Base-by-base conservation (phyloP, 1,140 invertebrate species). In the Aphelinus certus region DNA sequence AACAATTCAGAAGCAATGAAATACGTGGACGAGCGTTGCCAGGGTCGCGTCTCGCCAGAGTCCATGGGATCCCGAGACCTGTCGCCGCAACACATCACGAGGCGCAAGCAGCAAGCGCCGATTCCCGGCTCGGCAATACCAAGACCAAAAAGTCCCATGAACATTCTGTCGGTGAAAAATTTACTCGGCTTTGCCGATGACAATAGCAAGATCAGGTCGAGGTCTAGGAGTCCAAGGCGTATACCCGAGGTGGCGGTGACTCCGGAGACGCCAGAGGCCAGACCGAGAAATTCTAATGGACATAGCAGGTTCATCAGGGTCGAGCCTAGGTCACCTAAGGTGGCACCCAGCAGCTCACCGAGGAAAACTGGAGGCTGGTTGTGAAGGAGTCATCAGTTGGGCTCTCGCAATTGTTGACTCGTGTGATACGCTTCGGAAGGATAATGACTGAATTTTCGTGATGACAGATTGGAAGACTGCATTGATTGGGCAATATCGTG, bases 201-300 rank as follows among this genome's bases (percentile, higher is more conserved):
- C 43, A 2, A 9, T 3, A 60, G 71, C 3, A 76, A 77, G 7
- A 57, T 77, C 7, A 81, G 79, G 49, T 76, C 78, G 3, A 79
- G 82, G 58, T 67, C 81, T 0, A 81, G 71, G 70, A 83, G 82
- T 49, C 80, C 82, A 1, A 75, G 74, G 62, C 61, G 75, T 66
- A 47, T 80, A 48, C 72, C 77, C n/a, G 69, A 81, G 7, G 76
- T 83, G 5, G 47, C 78, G 0, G 62, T 82, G 43, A 79, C 69
- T 3, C 74, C 78, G 4, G 63, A 55, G 1, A 79, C 78, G 4
- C 78, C 80, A 1, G 78, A 75, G 2, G 61, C 51, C 0, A 79
- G 58, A 42, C 4, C n/a, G 42, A 42, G 26, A 5, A 79, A 77
- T 42, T 4, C 51, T 0, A 56, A 77, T 26, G 78, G 78, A 26